Percentiles rank a stretch among this genome's conserved stretches.
Evolutionary conservation across 2,797 vertebrate species (phyloP).

Genomic region (Scomberomorus guttatus): DNA sequence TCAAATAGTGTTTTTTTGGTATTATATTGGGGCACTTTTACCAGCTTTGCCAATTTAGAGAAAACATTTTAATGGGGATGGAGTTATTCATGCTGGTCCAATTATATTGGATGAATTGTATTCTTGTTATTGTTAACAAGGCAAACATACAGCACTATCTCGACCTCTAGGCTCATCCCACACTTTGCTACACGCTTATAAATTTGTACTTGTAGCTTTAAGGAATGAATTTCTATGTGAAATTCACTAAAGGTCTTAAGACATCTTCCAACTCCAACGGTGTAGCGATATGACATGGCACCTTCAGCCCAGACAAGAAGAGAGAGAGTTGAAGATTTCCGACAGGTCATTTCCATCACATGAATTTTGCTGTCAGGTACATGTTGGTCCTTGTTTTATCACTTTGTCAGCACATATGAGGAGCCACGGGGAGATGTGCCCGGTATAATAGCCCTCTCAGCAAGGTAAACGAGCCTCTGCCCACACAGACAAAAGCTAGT

Average conservation of each 20-base stretch:
- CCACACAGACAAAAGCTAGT: slow-evolving; percentile 81
- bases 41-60: not conserved
- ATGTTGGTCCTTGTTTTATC: slow-evolving; percentile 42
- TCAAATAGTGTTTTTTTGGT: not conserved
- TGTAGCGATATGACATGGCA: slow-evolving; percentile 1
- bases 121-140: slow-evolving; percentile 29
- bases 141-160: slow-evolving; percentile 12
- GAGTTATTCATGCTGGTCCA: slow-evolving; percentile 20
- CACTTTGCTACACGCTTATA: not conserved
- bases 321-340: slow-evolving; percentile 9
- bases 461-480: slow-evolving; percentile 73
- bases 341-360: slow-evolving; percentile 37
- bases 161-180: not conserved
- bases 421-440: slow-evolving; percentile 60
- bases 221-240: not conserved
- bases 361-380: slow-evolving; percentile 33
- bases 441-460: slow-evolving; percentile 69
- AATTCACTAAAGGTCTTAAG: slow-evolving; percentile 6
- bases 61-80: slow-evolving; percentile 23
- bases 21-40: slow-evolving; percentile 14
- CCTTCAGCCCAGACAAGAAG: not conserved
- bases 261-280: not conserved
- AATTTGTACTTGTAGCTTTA: not conserved
- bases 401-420: slow-evolving; percentile 58
- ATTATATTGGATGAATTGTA: slow-evolving; percentile 19